Evolutionary conservation across 1,140 invertebrate genomes (phyloP).

Genomic region (Kradibia gibbosae): DNA sequence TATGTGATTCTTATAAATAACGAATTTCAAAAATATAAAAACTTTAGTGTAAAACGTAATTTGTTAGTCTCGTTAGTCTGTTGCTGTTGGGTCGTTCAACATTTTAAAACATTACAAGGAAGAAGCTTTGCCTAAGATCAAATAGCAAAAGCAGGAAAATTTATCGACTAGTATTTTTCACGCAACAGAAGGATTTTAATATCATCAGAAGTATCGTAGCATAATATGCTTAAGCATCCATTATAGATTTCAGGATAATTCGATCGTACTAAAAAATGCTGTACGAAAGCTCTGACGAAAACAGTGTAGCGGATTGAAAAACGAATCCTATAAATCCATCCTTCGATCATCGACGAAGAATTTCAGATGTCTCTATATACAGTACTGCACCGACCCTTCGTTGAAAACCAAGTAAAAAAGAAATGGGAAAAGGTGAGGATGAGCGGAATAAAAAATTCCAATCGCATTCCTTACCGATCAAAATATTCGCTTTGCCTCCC

Average conservation of each 20-base stretch:
- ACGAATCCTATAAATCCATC: background rate
- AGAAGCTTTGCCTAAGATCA: too few species aligned
- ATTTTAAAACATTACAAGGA: too few species aligned
- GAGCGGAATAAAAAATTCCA: slow-evolving; percentile 18
- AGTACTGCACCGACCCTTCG: background rate
- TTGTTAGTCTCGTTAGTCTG: too few species aligned
- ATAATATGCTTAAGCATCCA: too few species aligned
- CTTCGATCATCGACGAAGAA: background rate
- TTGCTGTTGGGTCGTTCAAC: too few species aligned
- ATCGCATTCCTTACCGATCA: slow-evolving; percentile 35
- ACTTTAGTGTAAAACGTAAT: too few species aligned
- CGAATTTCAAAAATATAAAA: background rate
- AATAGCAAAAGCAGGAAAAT: too few species aligned
- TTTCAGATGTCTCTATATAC: slow-evolving; percentile 19
- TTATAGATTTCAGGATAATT: background rate
- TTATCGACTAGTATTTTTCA: too few species aligned
- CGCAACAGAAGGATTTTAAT: too few species aligned
- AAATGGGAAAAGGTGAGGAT: background rate
- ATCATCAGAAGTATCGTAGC: too few species aligned
- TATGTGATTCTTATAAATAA: background rate
- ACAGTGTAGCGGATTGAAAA: background rate
- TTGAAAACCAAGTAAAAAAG: slow-evolving; percentile 10
- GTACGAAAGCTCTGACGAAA: background rate
- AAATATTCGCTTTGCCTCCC: background rate
- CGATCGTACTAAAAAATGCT: background rate